Evolutionary conservation across 2,888 invertebrate genomes (phyloP).

Genomic region (Cosmia trapezina): DNA sequence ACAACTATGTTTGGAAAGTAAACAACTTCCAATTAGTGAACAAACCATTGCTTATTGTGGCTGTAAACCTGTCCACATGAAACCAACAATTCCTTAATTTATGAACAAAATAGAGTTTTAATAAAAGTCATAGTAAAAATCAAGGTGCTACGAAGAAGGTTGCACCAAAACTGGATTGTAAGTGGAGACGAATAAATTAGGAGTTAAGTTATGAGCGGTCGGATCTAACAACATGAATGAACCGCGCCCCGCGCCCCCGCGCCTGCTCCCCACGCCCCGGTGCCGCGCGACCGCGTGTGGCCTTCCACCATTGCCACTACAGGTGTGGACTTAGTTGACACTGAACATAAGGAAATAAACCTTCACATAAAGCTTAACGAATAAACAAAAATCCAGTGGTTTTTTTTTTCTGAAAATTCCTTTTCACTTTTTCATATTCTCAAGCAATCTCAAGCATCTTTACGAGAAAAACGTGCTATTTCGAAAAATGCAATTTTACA

Average conservation of each 20-base stretch:
- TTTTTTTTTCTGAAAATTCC: neutral
- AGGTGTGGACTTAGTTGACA: slow-evolving; percentile 76
- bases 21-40: slow-evolving; percentile 13
- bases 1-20: neutral
- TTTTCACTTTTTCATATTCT: neutral
- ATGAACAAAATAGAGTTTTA: slow-evolving; percentile 48
- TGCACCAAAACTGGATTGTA: slow-evolving; percentile 82
- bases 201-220: slow-evolving; percentile 90
- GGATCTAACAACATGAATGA: slow-evolving; percentile 91
- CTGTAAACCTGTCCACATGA: neutral
- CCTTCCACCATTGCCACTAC: slow-evolving; percentile 80
- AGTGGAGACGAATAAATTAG: slow-evolving; percentile 88
- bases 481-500: too few relatives aligned
- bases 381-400: neutral
- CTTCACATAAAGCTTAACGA: neutral
- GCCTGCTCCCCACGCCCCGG: slow-evolving; percentile 65
- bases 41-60: neutral
- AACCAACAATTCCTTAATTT: slow-evolving; percentile 29
- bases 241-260: slow-evolving; percentile 76
- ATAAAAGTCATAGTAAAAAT: slow-evolving; percentile 74
- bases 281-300: slow-evolving; percentile 85
- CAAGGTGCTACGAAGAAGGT: slow-evolving; percentile 79
- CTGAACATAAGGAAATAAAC: slow-evolving; percentile 25
- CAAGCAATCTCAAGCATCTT: neutral
- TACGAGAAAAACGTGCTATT: too few relatives aligned